Evolutionary conservation across 2,113 vertebrate species (phyloP).

Genomic region (Lota lota): DNA sequence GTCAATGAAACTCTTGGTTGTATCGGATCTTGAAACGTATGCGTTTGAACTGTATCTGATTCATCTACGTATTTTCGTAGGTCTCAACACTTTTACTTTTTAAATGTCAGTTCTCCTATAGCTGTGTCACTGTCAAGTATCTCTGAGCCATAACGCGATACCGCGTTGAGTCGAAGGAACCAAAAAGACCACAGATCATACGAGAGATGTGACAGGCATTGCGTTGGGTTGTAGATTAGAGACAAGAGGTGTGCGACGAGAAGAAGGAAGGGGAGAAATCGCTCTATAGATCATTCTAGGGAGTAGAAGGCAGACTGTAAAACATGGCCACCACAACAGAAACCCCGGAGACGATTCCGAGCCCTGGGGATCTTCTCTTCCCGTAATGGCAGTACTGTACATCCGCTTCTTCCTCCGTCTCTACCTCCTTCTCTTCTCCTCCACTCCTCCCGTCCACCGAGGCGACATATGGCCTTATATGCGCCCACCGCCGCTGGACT

Average conservation of each 20-base stretch:
- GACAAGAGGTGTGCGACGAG: slow-evolving; percentile 2
- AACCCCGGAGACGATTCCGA: slow-evolving; percentile 7
- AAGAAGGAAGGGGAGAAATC: slow-evolving; percentile 15
- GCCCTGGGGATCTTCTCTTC: neutral
- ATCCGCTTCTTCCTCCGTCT: neutral
- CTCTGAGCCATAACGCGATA: no score
- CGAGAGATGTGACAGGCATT: no score
- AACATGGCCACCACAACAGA: slow-evolving; percentile 38
- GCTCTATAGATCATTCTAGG: slow-evolving; percentile 6
- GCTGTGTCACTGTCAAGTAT: no score
- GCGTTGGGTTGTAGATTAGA: neutral
- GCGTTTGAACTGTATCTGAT: no score
- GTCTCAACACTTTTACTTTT: no score
- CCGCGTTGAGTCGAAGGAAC: no score
- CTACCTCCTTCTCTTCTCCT: neutral
- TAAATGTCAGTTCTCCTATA: no score
- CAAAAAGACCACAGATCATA: no score
- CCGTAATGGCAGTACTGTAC: no score
- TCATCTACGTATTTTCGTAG: no score
- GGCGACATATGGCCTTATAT: slow-evolving; percentile 52
- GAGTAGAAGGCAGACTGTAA: slow-evolving; percentile 17
- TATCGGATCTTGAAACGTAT: no score
- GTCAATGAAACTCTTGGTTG: no score
- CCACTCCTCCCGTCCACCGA: slow-evolving; percentile 22
- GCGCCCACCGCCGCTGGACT: slow-evolving; percentile 47